Percentiles rank a stretch among this genome's conserved stretches.
These are phyloP conservation scores for Gambelia wislizenii DNA, from an alignment of 2,797 vertebrate species.

Conservation along the genomic window DNA sequence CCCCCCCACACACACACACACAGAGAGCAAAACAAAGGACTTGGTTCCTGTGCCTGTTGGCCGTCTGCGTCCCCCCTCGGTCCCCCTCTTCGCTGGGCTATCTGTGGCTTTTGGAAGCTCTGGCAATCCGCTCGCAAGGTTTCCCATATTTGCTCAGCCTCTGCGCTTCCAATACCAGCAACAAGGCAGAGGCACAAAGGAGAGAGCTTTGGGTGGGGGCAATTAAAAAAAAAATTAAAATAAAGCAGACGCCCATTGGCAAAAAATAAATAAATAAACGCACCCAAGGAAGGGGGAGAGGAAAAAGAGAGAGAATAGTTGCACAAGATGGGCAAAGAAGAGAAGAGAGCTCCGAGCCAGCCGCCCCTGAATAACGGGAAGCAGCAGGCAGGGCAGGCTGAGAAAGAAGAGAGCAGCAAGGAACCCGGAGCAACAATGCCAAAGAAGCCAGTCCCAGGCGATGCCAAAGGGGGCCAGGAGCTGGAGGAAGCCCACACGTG, in stretches of 20 bases:
- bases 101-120: constrained; percentile 87
- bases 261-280: not conserved
- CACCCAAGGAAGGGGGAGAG: not conserved
- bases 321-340: constrained; percentile 65
- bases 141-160: constrained; percentile 99
- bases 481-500: constrained; percentile 85
- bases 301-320: constrained; percentile 46
- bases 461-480: constrained; percentile 65
- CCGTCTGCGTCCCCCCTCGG: constrained; percentile 86
- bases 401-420: constrained; percentile 37
- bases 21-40: no score
- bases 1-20: no score
- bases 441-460: constrained; percentile 66
- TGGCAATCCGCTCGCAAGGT: constrained; percentile 88
- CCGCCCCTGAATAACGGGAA: constrained; percentile 42
- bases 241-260: constrained; percentile 22
- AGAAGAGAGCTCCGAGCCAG: constrained; percentile 60
- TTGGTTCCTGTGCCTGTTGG: constrained; percentile 71
- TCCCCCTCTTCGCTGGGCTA: constrained; percentile 82
- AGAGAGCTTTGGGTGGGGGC: constrained; percentile 66
- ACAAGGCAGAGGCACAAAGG: constrained; percentile 73
- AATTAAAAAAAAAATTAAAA: constrained; percentile 4
- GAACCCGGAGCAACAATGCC: constrained; percentile 56
- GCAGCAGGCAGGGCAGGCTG: constrained; percentile 58
- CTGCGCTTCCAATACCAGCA: constrained; percentile 85